phyloP scores from a whole-genome alignment of 2,888 invertebrate species.

The Xestia c-nigrum region DNA sequence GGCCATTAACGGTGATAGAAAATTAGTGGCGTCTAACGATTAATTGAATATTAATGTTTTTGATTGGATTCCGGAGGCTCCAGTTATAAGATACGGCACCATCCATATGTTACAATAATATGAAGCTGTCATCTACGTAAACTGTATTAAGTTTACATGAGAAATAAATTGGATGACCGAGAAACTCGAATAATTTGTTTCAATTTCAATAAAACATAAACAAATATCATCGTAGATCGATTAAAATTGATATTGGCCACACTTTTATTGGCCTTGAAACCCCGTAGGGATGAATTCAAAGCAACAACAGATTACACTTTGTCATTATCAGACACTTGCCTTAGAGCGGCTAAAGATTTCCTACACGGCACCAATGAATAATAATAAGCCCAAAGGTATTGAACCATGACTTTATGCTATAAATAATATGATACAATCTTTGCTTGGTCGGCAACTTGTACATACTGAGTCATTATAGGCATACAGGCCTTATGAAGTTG shows the following conservation, averaged over 20 bases:
- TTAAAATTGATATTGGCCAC: constrained; percentile 42
- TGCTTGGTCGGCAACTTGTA: constrained; percentile 70
- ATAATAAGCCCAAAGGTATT: constrained; percentile 82
- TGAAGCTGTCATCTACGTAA: constrained; percentile 42
- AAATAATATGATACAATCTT: constrained; percentile 84
- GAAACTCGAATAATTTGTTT: constrained; percentile 18
- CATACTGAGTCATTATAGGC: constrained; percentile 68
- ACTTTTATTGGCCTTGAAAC: constrained; percentile 41
- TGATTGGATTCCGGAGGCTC: constrained; percentile 58
- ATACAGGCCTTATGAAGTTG: constrained; percentile 63
- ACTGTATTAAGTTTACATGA: constrained; percentile 21
- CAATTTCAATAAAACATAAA: constrained; percentile 12
- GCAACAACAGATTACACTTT: constrained; percentile 62
- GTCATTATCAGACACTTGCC: constrained; percentile 66
- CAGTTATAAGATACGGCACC: constrained; percentile 34
- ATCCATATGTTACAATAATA: constrained; percentile 36
- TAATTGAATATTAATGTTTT: constrained; percentile 62
- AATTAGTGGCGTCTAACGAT: constrained; percentile 62
- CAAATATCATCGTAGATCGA: constrained; percentile 42
- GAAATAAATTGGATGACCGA: constrained; percentile 14
- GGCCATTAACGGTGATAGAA: constrained; percentile 63
- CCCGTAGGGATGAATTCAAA: constrained; percentile 50
- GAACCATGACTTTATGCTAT: constrained; percentile 83
- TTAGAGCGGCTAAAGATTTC: constrained; percentile 71
- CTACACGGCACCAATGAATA: constrained; percentile 79